Evolutionary conservation across 2,113 vertebrate species (phyloP).

Genomic region (Gobiocypris rarus): DNA sequence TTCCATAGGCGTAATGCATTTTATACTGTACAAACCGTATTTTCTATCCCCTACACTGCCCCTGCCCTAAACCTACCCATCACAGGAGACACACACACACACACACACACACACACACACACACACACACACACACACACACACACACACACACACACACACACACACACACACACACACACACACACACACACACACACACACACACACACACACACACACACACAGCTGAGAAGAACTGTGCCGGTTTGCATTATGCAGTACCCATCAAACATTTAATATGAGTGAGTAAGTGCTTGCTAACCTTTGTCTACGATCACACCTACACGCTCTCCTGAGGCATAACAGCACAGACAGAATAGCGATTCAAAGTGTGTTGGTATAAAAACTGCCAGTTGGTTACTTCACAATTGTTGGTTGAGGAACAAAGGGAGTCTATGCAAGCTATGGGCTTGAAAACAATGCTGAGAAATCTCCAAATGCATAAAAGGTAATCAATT

Average conservation of each 20-base stretch:
- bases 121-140: no score
- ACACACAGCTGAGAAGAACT: constrained; percentile 2
- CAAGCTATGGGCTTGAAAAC: neutral
- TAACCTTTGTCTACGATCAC: constrained; percentile 64
- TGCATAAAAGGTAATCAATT: neutral
- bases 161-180: no score
- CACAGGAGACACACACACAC: no score
- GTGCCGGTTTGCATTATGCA: constrained; percentile 54
- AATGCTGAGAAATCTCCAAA: neutral
- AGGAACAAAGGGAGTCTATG: neutral
- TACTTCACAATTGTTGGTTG: neutral
- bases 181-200: no score
- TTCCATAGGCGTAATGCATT: no score
- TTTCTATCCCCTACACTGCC: no score
- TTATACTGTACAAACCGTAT: no score
- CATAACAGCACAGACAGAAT: constrained; percentile 8
- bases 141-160: no score
- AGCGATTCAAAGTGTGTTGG: constrained; percentile 28
- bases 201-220: no score
- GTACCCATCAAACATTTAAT: constrained; percentile 67
- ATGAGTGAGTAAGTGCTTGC: constrained; percentile 54
- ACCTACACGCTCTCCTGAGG: constrained; percentile 58
- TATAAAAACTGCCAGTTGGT: constrained; percentile 8
- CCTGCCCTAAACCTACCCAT: no score
- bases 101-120: no score